Base-by-base conservation (phyloP, 1,140 invertebrate genomes). In the Pomacea maculata region DNA sequence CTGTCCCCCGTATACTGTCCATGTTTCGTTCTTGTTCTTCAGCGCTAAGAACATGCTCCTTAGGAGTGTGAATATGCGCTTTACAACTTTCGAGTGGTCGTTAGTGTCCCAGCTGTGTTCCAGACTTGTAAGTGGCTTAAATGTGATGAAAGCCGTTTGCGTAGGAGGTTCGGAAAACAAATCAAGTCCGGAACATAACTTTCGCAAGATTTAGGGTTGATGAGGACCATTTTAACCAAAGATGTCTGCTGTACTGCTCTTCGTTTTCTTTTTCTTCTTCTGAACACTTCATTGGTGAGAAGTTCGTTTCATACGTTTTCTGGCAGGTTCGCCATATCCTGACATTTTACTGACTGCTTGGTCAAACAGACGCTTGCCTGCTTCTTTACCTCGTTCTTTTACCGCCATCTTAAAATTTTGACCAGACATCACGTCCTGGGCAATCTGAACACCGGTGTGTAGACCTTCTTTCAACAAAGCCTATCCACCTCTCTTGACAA, bases 241-340 rank as follows among this genome's bases (percentile, higher is more conserved):
- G n/a, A 77, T 77, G 64, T 77, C 10, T 65, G 25, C 1, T 25
- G 5, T 75, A 12, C 34, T 75, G 21, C 34, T 57, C 54, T 12
- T 77, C 75, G 29, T 77, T 45, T 29, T 77, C 75, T 61, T 25
- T 17, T 29, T 77, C 75, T 65, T 77, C 64, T 29, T 77, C 63
- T 61, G n/a, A 57, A 29, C 8, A 45, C 34, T 0, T 45, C 34
- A 1, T 45, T 1, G 34, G 34, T 6, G 1, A 45, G 21, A 9
- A 45, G 75, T 17, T 52, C 0, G 34, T 76, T 76, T 76, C 64
- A 76, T 76, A 76, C 75, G 75, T 55, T 54, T 76, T 54, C 55
- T 64, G 61, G 54, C 75, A 2, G 54, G 75, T 76, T 76, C 75
- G n/a, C 55, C 75, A 12, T 57, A 17, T 1, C 61, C 25, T 9